These are phyloP conservation scores for Oreochromis mossambicus DNA, from an alignment of 2,797 vertebrate species.

Conservation along the genomic window DNA sequence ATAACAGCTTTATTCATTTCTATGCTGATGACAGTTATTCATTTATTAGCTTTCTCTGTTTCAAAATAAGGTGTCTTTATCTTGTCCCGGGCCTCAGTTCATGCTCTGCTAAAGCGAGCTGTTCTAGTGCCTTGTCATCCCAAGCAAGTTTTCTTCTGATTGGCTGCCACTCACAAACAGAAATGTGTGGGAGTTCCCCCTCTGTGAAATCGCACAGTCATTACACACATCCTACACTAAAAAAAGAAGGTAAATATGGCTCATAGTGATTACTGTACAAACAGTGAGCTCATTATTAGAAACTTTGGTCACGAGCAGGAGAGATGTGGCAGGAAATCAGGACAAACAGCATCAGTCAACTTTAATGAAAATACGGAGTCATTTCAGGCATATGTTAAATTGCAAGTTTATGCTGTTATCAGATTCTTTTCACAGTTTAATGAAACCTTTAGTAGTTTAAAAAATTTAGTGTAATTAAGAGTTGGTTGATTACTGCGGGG, in stretches of 20 bases:
- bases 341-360: background rate
- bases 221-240: background rate
- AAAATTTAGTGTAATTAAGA: accelerated
- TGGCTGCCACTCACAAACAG: background rate
- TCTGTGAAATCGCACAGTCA: background rate
- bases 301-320: background rate
- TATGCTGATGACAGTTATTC: background rate
- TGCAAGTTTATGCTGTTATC: background rate
- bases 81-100: background rate
- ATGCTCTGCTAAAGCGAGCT: background rate
- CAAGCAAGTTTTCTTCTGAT: background rate
- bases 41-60: background rate
- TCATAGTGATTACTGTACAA: background rate
- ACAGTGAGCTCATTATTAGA: background rate
- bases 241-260: background rate
- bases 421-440: background rate
- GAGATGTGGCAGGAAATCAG: background rate
- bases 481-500: background rate
- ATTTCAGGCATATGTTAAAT: background rate
- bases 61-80: background rate
- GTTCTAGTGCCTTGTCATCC: background rate
- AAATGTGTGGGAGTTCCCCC: background rate
- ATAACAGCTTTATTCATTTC: background rate
- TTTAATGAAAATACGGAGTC: background rate
- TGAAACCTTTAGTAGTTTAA: background rate